phyloP scores from a whole-genome alignment of 2,888 invertebrate genomes.

The Onthophagus sagittarius region DNA sequence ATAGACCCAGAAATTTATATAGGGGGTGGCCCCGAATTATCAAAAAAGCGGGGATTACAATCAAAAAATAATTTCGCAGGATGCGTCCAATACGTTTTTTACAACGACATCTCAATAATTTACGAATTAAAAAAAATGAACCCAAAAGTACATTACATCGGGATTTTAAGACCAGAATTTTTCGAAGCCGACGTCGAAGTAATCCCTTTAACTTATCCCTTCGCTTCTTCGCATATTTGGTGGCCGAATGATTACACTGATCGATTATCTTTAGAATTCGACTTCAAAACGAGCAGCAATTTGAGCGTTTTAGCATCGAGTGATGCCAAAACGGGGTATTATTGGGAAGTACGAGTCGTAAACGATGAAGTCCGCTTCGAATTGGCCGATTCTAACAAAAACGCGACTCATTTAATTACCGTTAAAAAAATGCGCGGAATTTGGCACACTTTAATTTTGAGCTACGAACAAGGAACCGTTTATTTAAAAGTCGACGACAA shows the following conservation, averaged over 20 bases:
- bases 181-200: constrained; percentile 80
- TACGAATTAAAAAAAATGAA: constrained; percentile 82
- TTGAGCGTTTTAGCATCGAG: constrained; percentile 84
- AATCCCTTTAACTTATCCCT: constrained; percentile 88
- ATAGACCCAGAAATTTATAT: constrained; percentile 94
- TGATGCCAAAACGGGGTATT: constrained; percentile 72
- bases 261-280: constrained; percentile 74
- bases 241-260: constrained; percentile 76
- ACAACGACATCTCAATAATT: constrained; percentile 87
- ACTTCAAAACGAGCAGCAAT: constrained; percentile 77
- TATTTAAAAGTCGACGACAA: constrained; percentile 72
- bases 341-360: constrained; percentile 85
- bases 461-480: constrained; percentile 71
- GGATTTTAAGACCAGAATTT: constrained; percentile 74
- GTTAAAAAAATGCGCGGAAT: constrained; percentile 76
- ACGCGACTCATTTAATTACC: constrained; percentile 72
- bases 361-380: constrained; percentile 85
- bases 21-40: constrained; percentile 69
- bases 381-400: constrained; percentile 69
- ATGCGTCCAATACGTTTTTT: constrained; percentile 86
- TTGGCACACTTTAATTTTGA: constrained; percentile 80
- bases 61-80: constrained; percentile 62
- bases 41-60: constrained; percentile 70
- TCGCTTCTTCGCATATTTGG: constrained; percentile 86
- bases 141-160: constrained; percentile 65